Evolutionary conservation across 2,797 vertebrate species (phyloP).

Genomic region (Microctenopoma stevenorrisi): DNA sequence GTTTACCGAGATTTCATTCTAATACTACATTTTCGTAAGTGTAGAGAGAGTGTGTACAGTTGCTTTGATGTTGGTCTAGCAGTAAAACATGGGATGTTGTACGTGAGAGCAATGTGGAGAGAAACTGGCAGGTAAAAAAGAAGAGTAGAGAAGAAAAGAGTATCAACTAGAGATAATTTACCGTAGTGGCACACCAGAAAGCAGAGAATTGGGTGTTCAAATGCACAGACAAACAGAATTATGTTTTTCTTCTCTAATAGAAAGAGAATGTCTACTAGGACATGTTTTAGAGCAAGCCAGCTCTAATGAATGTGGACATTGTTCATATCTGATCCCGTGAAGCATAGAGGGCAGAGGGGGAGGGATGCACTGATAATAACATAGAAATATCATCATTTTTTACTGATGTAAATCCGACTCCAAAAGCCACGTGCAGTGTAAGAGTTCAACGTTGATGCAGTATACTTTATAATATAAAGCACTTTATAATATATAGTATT

Average conservation of each 20-base stretch:
- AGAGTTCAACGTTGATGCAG: neutral
- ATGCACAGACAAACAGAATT: conserved; percentile 1
- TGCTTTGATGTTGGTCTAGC: neutral
- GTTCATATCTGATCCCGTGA: neutral
- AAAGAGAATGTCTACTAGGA: conserved; percentile 5
- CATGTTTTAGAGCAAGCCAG: no score
- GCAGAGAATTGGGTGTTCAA: neutral
- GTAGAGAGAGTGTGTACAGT: conserved; percentile 4
- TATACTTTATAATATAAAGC: no score
- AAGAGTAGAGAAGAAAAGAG: no score
- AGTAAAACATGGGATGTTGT: neutral
- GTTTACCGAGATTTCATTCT: neutral
- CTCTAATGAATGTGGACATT: no score
- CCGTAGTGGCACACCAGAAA: neutral
- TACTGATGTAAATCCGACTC: neutral
- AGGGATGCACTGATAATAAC: neutral
- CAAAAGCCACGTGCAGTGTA: neutral
- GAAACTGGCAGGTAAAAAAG: neutral
- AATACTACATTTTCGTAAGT: conserved; percentile 49
- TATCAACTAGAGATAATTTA: conserved; percentile 1
- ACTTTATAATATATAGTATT: no score
- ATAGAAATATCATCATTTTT: neutral
- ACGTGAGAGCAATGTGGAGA: neutral
- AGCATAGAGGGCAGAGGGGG: neutral
- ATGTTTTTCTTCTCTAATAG: neutral